A percentile compares a stretch with the other conserved stretches of the same genome.
Evolutionary conservation across 2,888 invertebrate genomes (phyloP).

Genomic region (Caenorhabditis drosophilae): DNA sequence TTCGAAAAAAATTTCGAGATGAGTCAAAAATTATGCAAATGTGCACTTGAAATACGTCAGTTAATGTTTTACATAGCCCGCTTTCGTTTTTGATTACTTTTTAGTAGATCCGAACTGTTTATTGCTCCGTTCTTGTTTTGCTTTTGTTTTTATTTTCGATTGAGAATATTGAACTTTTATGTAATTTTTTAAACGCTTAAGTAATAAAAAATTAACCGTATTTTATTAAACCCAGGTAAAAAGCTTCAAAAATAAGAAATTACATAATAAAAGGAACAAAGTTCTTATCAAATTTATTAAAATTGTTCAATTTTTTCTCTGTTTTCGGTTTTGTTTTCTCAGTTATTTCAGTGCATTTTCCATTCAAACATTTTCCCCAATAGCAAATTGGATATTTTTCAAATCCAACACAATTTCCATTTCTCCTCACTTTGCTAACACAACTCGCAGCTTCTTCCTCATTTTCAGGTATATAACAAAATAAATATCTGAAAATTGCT

Average conservation of each 20-base stretch:
- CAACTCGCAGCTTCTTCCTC: conserved; percentile 42
- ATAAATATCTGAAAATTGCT: conserved; percentile 53
- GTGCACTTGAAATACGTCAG: too few relatives aligned
- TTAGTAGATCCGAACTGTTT: too few relatives aligned
- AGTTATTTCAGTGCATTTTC: conserved; percentile 35
- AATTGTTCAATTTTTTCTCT: conserved; percentile 1
- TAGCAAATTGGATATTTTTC: conserved; percentile 58
- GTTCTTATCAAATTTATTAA: conserved; percentile 19
- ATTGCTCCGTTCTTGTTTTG: too few relatives aligned
- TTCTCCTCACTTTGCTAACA: conserved; percentile 57
- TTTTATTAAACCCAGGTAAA: too few relatives aligned
- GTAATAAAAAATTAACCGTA: too few relatives aligned
- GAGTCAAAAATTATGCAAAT: too few relatives aligned
- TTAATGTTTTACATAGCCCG: too few relatives aligned
- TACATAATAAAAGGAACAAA: conserved; percentile 29
- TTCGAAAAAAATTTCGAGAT: too few relatives aligned
- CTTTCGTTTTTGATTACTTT: too few relatives aligned
- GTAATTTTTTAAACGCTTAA: too few relatives aligned
- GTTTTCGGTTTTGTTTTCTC: conserved; percentile 5
- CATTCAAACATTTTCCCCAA: conserved; percentile 53
- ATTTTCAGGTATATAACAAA: conserved; percentile 55
- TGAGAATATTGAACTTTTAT: too few relatives aligned
- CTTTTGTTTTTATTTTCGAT: too few relatives aligned
- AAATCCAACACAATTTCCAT: conserved; percentile 64
- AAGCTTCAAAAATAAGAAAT: not conserved